phyloP scores from a whole-genome alignment of 2,888 invertebrate species.

The Agriopis aurantiaria region DNA sequence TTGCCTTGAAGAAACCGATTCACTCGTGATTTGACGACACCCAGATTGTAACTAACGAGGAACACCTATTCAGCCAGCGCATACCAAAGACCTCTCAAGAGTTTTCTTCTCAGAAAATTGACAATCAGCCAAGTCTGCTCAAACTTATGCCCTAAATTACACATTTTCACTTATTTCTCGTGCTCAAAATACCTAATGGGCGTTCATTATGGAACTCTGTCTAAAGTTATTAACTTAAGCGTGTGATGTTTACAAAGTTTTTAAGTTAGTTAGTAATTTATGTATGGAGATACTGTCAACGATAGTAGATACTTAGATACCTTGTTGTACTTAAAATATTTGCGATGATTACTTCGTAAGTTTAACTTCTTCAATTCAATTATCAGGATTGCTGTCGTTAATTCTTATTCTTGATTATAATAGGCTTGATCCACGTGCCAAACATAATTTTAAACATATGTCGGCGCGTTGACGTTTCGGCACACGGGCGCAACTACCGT shows the following conservation, averaged over 20 bases:
- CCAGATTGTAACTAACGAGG: too few relatives aligned
- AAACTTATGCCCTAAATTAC: not conserved
- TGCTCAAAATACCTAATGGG: slow-evolving; percentile 12
- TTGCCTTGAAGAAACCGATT: too few relatives aligned
- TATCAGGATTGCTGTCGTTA: not conserved
- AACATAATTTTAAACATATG: too few relatives aligned
- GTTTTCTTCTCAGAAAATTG: too few relatives aligned
- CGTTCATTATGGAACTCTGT: slow-evolving; percentile 21
- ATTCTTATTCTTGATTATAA: too few relatives aligned
- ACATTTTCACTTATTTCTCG: slow-evolving; percentile 5
- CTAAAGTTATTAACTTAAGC: slow-evolving; percentile 15
- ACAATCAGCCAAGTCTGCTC: too few relatives aligned
- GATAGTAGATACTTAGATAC: not conserved
- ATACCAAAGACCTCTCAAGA: too few relatives aligned
- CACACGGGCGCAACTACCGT: too few relatives aligned
- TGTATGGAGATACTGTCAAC: not conserved
- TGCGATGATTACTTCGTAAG: not conserved
- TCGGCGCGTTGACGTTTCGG: too few relatives aligned
- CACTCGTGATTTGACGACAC: too few relatives aligned
- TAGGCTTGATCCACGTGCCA: too few relatives aligned
- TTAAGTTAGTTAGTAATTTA: slow-evolving; percentile 25
- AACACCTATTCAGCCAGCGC: too few relatives aligned
- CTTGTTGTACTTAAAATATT: slow-evolving; percentile 10
- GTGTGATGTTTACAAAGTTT: slow-evolving; percentile 28
- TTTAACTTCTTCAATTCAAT: not conserved